Evolutionary conservation across 2,888 invertebrate genomes (phyloP).

Genomic region (Leucania comma): DNA sequence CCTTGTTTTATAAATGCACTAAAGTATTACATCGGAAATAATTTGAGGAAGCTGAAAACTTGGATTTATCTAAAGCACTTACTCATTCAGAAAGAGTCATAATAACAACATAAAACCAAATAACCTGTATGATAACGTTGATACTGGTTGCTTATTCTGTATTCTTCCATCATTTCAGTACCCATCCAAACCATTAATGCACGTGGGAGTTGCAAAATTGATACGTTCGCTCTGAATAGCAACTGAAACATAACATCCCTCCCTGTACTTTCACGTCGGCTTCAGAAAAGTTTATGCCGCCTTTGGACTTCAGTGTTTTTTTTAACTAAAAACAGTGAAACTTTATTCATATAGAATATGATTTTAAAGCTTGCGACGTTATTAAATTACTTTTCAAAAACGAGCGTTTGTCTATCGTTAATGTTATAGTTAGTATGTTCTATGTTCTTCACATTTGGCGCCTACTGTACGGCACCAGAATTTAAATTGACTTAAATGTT

Average conservation of each 20-base stretch:
- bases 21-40: not conserved
- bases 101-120: conserved; percentile 1
- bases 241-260: conserved; percentile 9
- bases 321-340: conserved; percentile 1
- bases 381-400: conserved; percentile 11
- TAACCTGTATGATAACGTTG: not conserved
- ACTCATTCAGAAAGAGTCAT: not conserved
- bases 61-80: not conserved
- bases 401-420: conserved; percentile 8
- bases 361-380: conserved; percentile 1
- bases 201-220: conserved; percentile 38
- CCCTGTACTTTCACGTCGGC: not conserved
- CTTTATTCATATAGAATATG: conserved; percentile 8
- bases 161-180: conserved; percentile 24
- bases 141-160: conserved; percentile 11
- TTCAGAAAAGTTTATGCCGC: conserved; percentile 14
- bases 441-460: conserved; percentile 17
- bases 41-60: too few species aligned
- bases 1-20: not conserved
- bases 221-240: conserved; percentile 17
- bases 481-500: conserved; percentile 28
- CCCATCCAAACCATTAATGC: conserved; percentile 24
- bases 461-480: conserved; percentile 28
- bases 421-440: too few species aligned
- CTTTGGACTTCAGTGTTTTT: conserved; percentile 14